phyloP scores from a whole-genome alignment of 2,797 vertebrate species.

The Brachyrhaphis roseni region DNA sequence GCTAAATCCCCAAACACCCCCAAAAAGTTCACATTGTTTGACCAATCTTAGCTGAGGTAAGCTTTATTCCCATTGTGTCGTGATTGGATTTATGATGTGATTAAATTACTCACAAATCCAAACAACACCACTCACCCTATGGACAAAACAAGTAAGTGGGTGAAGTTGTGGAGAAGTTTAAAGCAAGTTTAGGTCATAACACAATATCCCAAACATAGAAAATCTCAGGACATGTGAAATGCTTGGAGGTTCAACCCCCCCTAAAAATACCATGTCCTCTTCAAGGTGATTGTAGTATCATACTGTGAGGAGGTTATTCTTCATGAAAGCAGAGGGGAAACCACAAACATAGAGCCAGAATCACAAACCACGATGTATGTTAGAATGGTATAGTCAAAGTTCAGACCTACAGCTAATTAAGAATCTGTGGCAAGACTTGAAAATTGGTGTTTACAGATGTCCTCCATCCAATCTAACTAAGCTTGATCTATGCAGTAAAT shows the following conservation, averaged over 20 bases:
- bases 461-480: background rate
- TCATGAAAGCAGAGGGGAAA: background rate
- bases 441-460: background rate
- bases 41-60: conserved; percentile 36
- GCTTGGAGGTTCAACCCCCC: background rate
- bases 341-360: too few species aligned
- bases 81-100: background rate
- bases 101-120: background rate
- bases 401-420: background rate
- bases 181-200: too few species aligned
- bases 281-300: background rate
- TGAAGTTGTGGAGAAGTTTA: background rate
- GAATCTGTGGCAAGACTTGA: background rate
- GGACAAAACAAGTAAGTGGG: background rate
- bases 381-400: background rate
- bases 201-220: too few species aligned
- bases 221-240: background rate
- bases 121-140: background rate
- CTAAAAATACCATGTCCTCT: background rate
- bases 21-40: conserved; percentile 51
- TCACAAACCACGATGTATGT: background rate
- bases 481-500: background rate
- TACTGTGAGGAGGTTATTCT: background rate
- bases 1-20: conserved; percentile 37
- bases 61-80: conserved; percentile 15